Evolutionary conservation across 2,888 invertebrate species (phyloP), one percentile per base, ranked within the genome.

Genomic region (Athalia rosae): DNA sequence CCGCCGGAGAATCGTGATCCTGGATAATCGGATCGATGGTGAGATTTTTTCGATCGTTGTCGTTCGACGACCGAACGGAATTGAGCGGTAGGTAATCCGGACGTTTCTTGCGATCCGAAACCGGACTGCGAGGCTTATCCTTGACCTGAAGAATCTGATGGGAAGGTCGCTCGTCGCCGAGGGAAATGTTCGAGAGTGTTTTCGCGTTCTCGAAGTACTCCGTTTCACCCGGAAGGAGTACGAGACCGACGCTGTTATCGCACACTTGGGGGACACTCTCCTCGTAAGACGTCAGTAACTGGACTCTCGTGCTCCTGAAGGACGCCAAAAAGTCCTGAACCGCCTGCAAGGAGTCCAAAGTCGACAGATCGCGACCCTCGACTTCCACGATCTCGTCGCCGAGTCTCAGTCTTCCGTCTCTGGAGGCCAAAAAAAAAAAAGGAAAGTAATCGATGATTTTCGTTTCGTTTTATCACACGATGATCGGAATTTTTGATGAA

Each of bases 311-410:
- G 45, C 87, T 86, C 28, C 84, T 86, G 81, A 88, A 88, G 11
- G 89, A 89, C 71, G 84, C 86, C 64, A 89, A 82, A 73, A 88
- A 89, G 79, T 89, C 86, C 78, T 89, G 89, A 13, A 89, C 89
- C 79, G 89, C 87, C 69, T 89, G 88, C 53, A 89, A 83, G 43
- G 82, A 88, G 71, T 85, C 86, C 77, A 96, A 91, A 0, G 95
- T 95, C 80, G 95, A 92, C 79, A 98, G 90, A 80, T 96, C 93
- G 85, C 93, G 93, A 8, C 97, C 97, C 89, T 97, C 97, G 48
- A 97, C 95, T 90, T 96, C 95, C 9, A 97, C 94, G 81, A 98
- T 95, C 92, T 97, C 96, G 90, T 98, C 98, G 11, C 97, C 97
- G 78, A 96, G 92, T 84, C 94, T 92, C 79, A 98, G 92, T 83